phyloP scores from a whole-genome alignment of 2,888 invertebrate species.

The Achlya flavicornis region DNA sequence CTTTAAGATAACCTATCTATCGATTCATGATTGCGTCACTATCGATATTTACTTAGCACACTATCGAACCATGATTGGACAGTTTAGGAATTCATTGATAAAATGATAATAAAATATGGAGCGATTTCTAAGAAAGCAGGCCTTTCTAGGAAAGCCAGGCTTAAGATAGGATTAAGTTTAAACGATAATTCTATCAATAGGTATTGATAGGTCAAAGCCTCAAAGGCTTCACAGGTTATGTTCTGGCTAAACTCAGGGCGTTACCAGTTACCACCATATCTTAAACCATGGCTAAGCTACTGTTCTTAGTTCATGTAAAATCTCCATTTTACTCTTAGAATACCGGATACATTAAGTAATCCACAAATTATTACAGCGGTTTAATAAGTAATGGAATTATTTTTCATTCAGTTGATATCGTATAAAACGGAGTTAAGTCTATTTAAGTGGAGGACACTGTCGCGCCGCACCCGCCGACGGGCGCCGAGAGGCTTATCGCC shows the following conservation, averaged over 20 bases:
- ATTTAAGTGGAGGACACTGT: slow-evolving; percentile 13
- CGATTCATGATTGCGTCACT: slow-evolving; percentile 51
- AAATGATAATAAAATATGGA: neutral
- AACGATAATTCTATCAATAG: too few relatives aligned
- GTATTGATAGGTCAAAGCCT: too few relatives aligned
- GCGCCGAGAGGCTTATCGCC: slow-evolving; percentile 15
- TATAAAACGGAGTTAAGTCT: slow-evolving; percentile 7
- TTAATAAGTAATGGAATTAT: neutral
- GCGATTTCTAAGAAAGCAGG: neutral
- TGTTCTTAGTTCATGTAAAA: neutral
- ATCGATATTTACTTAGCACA: slow-evolving; percentile 11
- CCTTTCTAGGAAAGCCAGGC: neutral
- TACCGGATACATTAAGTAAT: neutral
- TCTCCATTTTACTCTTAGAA: neutral
- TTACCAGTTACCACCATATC: too few relatives aligned
- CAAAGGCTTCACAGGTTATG: too few relatives aligned
- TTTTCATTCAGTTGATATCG: neutral
- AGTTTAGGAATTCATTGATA: slow-evolving; percentile 5
- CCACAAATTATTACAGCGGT: neutral
- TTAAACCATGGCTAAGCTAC: too few relatives aligned
- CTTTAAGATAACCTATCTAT: slow-evolving; percentile 56
- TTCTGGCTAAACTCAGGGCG: too few relatives aligned
- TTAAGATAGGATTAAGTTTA: too few relatives aligned
- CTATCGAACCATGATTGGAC: neutral
- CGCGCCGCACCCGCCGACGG: slow-evolving; percentile 11